Percentiles rank a stretch among this genome's conserved stretches.
Conservation (phyloP, 2,888 invertebrate species). For the Agrotis exclamationis region DNA sequence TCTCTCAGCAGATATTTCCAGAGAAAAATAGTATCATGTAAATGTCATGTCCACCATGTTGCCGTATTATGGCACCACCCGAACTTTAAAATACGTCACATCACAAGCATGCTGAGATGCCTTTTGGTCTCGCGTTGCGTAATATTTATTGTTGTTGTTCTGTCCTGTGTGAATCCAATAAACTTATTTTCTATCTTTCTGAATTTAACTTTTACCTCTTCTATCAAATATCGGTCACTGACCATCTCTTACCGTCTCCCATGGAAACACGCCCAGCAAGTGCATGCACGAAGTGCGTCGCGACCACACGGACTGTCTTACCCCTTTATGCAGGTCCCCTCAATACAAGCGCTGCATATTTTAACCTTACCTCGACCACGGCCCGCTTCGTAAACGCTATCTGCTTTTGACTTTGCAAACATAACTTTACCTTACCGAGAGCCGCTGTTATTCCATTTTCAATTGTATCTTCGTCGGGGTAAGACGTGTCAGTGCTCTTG, state of each 20-base stretch:
- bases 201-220: too few relatives aligned
- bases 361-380: constrained; percentile 85
- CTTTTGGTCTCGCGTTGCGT: too few relatives aligned
- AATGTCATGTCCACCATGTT: too few relatives aligned
- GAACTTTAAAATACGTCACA: too few relatives aligned
- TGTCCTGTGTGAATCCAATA: too few relatives aligned
- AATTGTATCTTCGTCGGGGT: constrained; percentile 57
- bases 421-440: constrained; percentile 56
- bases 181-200: too few relatives aligned
- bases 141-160: too few relatives aligned
- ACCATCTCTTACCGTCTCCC: constrained; percentile 32
- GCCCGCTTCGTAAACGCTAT: constrained; percentile 86
- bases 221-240: too few relatives aligned
- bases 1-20: too few relatives aligned
- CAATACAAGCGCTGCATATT: constrained; percentile 90
- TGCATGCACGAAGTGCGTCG: constrained; percentile 78
- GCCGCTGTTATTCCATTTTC: constrained; percentile 49
- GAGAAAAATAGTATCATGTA: too few relatives aligned
- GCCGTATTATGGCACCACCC: too few relatives aligned
- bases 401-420: constrained; percentile 79
- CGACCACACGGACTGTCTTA: constrained; percentile 86
- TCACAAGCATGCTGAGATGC: too few relatives aligned
- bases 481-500: constrained; percentile 34
- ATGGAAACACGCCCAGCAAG: constrained; percentile 69
- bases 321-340: constrained; percentile 87